Evolutionary conservation across 2,797 vertebrate species (phyloP), one percentile per base, ranked within the genome.

Genomic region (Pygocentrus nattereri): DNA sequence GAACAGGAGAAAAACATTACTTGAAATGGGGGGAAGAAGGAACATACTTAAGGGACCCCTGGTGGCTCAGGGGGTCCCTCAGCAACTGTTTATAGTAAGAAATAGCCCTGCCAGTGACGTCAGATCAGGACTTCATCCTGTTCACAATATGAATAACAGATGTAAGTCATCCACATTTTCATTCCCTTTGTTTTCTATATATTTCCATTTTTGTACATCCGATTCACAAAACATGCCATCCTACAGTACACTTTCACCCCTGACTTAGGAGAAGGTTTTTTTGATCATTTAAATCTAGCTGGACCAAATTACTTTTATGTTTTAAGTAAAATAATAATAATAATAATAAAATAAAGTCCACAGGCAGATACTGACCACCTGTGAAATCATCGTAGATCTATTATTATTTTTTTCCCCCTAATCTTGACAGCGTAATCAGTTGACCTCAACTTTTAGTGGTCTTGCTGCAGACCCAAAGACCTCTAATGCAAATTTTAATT

Each of bases 381-480:
- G 59, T 16, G 27, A 62, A 18, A 31, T 18, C 2, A 6, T 62
- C 27, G 31, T 3, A 62, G n/a, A 8, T 10, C 56, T 25, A 8
- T 27, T 59, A 59, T 59, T n/a, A n/a, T n/a, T n/a, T n/a, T n/a
- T n/a, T n/a, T n/a, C n/a, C n/a, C n/a, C 10, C 11, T 59, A 10
- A 59, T 59, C 59, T 59, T 34, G 18, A 18, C 18, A 18, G 18
- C 31, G 8, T 13, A 44, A 12, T 65, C 8, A 23, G 21, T 23
- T 44, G 34, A 68, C 34, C 38, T 3, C 21, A 65, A 1, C 21
- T 44, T 21, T 13, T 4, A 15, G 12, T 21, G 13, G 38, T n/a
- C 3, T n/a, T 18, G 80, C 82, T 64, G 79, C n/a, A 58, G 74
- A 87, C 77, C 85, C 65, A 52, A 82, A 84, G 76, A 56, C 62